These are phyloP conservation scores for Grantiella picta DNA, from an alignment of 2,113 vertebrate genomes.

Conservation along the genomic window DNA sequence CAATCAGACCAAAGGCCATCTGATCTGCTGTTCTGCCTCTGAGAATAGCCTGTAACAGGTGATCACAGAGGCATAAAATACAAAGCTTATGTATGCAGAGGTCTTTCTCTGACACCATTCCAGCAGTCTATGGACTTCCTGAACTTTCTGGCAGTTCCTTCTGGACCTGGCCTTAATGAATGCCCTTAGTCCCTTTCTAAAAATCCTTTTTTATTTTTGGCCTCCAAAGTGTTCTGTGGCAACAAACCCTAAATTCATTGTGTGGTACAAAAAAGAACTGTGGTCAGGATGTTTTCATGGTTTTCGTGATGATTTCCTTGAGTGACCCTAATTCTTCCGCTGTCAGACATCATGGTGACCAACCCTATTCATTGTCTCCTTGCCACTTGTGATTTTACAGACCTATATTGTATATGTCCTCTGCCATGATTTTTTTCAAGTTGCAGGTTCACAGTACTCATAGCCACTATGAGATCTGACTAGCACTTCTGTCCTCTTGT, in stretches of 20 bases:
- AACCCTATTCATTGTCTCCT: neutral
- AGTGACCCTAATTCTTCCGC: neutral
- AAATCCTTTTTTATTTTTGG: neutral
- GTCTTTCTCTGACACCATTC: neutral
- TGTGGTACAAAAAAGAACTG: neutral
- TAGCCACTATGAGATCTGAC: neutral
- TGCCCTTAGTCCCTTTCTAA: neutral
- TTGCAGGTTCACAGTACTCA: neutral
- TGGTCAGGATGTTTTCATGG: neutral
- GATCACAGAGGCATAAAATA: slow-evolving; percentile 17
- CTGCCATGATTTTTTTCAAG: neutral
- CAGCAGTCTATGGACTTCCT: neutral
- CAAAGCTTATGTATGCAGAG: neutral
- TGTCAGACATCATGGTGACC: neutral
- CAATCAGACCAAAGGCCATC: neutral
- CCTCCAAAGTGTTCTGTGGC: neutral
- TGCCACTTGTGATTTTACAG: neutral
- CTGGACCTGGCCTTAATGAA: neutral
- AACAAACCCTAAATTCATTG: neutral
- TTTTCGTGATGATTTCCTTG: neutral
- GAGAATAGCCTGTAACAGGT: neutral
- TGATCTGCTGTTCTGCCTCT: neutral
- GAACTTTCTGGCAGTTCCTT: neutral
- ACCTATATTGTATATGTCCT: neutral
- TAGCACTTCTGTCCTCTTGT: neutral